Evolutionary conservation across 1,140 invertebrate genomes (phyloP), one percentile per base, ranked within the genome.

Genomic region (Sminthurides bifidus): DNA sequence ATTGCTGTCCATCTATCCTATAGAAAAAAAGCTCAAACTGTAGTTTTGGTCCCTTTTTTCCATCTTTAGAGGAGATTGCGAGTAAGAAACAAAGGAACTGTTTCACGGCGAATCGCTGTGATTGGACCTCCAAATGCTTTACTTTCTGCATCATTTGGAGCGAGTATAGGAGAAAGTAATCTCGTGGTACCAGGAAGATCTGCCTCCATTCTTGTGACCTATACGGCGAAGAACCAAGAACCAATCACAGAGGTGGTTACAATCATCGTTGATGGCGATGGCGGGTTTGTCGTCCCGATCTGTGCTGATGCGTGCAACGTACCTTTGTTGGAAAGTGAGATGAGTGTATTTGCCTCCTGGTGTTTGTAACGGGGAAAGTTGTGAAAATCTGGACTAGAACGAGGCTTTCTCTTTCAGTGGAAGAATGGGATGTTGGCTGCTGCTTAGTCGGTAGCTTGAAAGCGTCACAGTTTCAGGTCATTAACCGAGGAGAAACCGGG

Each of bases 351-450:
- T 8, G n/a, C n/a, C n/a, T n/a, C n/a, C n/a, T n/a, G n/a, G n/a
- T n/a, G n/a, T n/a, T n/a, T n/a, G n/a, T n/a, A n/a, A n/a, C n/a
- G n/a, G n/a, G n/a, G n/a, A n/a, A n/a, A n/a, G n/a, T n/a, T n/a
- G n/a, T n/a, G n/a, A 52, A 38, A 52, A 29, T 46, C 19, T n/a
- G 26, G 31, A 24, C 3, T 15, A 19, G n/a, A 46, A 27, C n/a
- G 1, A 30, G 0, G 23, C 10, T 40, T 29, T 24, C 31, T 41
- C 8, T 15, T 12, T 6, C 26, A 60, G 59, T 56, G 19, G 56
- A 57, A 26, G 61, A 63, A 31, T 63, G 54, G 50, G 51, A 59
- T 24, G 50, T 52, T 31, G 61, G 61, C 1, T 60, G 61, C 19
- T 52, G 51, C 21, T n/a, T 35, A 23, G 35, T 63, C 23, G 55